Evolutionary conservation across 2,888 invertebrate species (phyloP).

Genomic region (Unio pictorum): DNA sequence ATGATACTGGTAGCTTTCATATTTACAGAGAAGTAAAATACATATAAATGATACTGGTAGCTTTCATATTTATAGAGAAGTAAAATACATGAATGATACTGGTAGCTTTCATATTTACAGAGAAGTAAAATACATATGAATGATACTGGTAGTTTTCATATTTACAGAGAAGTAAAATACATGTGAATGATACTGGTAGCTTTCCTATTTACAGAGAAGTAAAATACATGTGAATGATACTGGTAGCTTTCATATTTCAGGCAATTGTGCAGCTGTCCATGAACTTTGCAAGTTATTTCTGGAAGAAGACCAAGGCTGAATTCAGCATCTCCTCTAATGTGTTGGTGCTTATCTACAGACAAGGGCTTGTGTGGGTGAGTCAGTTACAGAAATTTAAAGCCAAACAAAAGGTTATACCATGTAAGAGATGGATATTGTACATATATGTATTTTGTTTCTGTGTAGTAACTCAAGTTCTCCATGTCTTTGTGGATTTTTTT

Average conservation of each 20-base stretch:
- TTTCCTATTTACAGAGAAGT: neutral
- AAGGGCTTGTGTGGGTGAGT: constrained; percentile 55
- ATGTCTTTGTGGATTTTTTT: no score
- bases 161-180: neutral
- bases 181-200: neutral
- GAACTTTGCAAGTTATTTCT: constrained; percentile 36
- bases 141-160: neutral
- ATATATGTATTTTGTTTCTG: no score
- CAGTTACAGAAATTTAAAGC: neutral
- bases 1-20: no score
- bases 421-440: no score
- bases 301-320: constrained; percentile 46
- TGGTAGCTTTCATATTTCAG: constrained; percentile 17
- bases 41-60: no score
- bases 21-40: no score
- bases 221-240: neutral
- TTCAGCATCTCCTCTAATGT: constrained; percentile 50
- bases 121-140: neutral
- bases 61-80: no score
- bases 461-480: no score
- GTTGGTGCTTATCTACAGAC: constrained; percentile 52
- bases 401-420: no score
- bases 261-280: constrained; percentile 21
- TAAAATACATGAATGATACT: neutral
- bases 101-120: constrained; percentile 1